Percentiles rank a stretch among this genome's conserved stretches.
Evolutionary conservation across 2,888 invertebrate genomes (phyloP).

Genomic region (Chrysodeixis includens): DNA sequence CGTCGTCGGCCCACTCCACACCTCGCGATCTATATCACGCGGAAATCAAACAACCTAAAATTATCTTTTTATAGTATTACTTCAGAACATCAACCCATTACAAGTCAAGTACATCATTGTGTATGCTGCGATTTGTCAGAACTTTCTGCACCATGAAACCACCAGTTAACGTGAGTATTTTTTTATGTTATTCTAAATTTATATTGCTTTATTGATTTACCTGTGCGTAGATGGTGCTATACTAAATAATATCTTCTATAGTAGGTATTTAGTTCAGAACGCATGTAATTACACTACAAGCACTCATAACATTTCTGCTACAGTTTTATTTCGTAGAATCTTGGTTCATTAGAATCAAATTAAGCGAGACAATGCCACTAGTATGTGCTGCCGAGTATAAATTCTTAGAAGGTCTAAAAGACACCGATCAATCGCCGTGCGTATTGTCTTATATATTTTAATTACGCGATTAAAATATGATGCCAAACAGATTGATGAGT

Average conservation of each 20-base stretch:
- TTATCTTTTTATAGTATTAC: slow-evolving; percentile 24
- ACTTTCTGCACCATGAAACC: slow-evolving; percentile 84
- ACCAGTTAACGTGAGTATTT: slow-evolving; percentile 81
- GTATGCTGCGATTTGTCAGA: slow-evolving; percentile 79
- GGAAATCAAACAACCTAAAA: slow-evolving; percentile 39
- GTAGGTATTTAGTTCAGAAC: neutral
- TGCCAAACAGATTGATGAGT: neutral
- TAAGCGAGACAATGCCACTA: neutral
- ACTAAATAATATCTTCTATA: neutral
- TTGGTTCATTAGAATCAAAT: neutral
- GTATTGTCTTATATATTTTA: neutral
- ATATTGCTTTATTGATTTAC: neutral
- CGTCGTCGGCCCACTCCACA: slow-evolving; percentile 73
- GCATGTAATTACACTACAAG: neutral
- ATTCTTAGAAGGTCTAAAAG: neutral
- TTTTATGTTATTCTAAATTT: slow-evolving; percentile 19
- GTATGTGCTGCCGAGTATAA: neutral
- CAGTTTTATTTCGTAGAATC: slow-evolving; percentile 1
- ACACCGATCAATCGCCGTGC: neutral
- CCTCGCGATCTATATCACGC: slow-evolving; percentile 66
- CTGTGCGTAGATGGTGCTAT: neutral
- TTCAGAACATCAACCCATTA: slow-evolving; percentile 14
- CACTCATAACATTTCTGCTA: neutral
- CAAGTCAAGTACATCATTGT: slow-evolving; percentile 42
- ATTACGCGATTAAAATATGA: neutral